Base-by-base conservation (phyloP, 2,888 invertebrate species). In the Linnaemya vulpina region DNA sequence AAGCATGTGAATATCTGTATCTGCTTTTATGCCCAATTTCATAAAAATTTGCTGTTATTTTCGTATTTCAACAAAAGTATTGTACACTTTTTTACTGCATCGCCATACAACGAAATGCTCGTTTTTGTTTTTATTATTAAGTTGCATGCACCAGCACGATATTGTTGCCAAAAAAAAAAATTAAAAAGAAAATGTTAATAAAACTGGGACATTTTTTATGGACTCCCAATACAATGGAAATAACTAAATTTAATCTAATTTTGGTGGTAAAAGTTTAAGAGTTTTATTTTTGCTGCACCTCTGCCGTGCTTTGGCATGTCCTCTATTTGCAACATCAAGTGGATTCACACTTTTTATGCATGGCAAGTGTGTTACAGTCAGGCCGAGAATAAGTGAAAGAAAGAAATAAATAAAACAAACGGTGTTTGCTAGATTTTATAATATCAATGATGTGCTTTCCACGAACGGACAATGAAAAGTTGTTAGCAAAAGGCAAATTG, bases 21-120 rank as follows among this genome's bases (percentile, higher is more conserved):
- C 11, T 35, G 10, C 35, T 68, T 60, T 40, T 62, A 35, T 49
- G 40, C 5, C 2, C 7, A 62, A 49, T 65, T 65, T 55, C 38
- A 51, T 35, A 46, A 63, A n/a, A 71, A 71, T 65, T 71, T 46
- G 17, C 22, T 51, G 38, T 74, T 60, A 71, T 79, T 71, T 53
- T 55, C 22, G 22, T 49, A 73, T 65, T 80, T 80, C 30, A 60
- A 40, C 67, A 80, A 74, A 74, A 74, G 49, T n/a, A 74, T 67
- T 43, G 15, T 40, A 40, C 15, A 30, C 25, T 40, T 71, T 71
- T 74, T 80, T 67, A 51, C 58, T 74, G 71, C 79, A 73, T 20
- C 58, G 67, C 79, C 38, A 38, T 53, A 65, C 35, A 55, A 15
- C 15, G 17, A 53, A 58, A 25, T 4, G 46, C 4, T 11, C 17